A percentile compares a stretch with the other conserved stretches of the same genome.
phyloP scores from a whole-genome alignment of 2,113 vertebrate species.

The Hippocampus guttulatus region DNA sequence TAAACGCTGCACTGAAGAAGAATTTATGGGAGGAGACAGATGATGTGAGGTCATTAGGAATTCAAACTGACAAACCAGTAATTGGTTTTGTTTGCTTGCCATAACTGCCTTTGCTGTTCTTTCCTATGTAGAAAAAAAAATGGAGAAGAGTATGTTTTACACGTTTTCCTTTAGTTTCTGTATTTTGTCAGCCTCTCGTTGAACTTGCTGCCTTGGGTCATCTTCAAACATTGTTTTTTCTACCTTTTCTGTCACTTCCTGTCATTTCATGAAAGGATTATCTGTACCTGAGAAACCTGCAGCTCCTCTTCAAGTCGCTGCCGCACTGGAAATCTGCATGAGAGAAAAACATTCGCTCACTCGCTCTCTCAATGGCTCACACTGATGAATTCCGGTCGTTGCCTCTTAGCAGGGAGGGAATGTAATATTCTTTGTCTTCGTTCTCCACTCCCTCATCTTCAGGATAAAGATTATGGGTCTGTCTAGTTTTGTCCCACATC shows the following conservation, averaged over 20 bases:
- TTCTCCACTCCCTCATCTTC: slow-evolving; percentile 22
- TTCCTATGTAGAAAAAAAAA: background rate
- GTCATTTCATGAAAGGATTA: slow-evolving; percentile 25
- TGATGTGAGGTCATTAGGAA: slow-evolving; percentile 43
- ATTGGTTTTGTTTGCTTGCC: slow-evolving; percentile 35
- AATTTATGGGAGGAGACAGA: slow-evolving; percentile 18
- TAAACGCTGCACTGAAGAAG: background rate
- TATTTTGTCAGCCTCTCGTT: background rate
- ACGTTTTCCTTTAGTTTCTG: background rate
- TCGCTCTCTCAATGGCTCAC: slow-evolving; percentile 1
- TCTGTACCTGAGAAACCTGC: slow-evolving; percentile 17
- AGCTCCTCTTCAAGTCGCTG: slow-evolving; percentile 25
- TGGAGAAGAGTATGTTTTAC: background rate
- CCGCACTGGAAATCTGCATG: slow-evolving; percentile 8
- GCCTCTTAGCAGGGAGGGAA: slow-evolving; percentile 20
- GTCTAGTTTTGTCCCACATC: slow-evolving; percentile 27
- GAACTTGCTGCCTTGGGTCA: background rate
- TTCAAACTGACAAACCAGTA: slow-evolving; percentile 46
- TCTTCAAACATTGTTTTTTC: slow-evolving; percentile 10
- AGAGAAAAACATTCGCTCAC: slow-evolving; percentile 12
- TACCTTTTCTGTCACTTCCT: slow-evolving; percentile 4
- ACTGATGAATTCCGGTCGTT: slow-evolving; percentile 8
- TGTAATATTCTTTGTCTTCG: slow-evolving; percentile 32
- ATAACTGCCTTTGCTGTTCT: slow-evolving; percentile 19
- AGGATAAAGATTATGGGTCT: slow-evolving; percentile 37